phyloP scores from a whole-genome alignment of 1,140 invertebrate genomes.

The Colletes gigas region DNA sequence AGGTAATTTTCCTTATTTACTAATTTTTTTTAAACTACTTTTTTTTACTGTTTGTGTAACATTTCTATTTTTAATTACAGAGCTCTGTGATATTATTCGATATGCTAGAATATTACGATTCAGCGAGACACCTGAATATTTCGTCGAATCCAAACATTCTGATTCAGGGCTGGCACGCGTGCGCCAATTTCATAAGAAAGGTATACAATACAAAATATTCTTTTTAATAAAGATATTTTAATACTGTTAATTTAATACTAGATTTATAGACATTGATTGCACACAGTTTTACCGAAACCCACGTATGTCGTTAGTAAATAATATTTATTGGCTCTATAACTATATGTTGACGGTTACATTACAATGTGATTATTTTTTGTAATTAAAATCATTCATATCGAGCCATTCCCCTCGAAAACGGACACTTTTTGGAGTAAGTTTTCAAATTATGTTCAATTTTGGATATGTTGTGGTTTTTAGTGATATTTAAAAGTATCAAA shows the following conservation, averaged over 20 bases:
- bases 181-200: slow-evolving; percentile 90
- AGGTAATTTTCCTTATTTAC: slow-evolving; percentile 79
- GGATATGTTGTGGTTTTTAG: no score
- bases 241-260: not conserved
- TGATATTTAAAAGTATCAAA: no score
- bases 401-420: no score
- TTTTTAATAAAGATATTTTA: not conserved
- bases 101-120: slow-evolving; percentile 96
- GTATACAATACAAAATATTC: slow-evolving; percentile 74
- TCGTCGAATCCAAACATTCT: slow-evolving; percentile 88
- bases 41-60: slow-evolving; percentile 17
- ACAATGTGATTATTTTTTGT: no score
- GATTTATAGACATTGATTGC: no score
- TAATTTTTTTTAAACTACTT: slow-evolving; percentile 8
- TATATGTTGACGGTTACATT: no score
- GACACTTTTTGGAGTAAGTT: no score
- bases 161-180: slow-evolving; percentile 90
- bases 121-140: slow-evolving; percentile 88
- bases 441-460: no score
- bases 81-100: slow-evolving; percentile 89
- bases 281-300: no score
- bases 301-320: no score
- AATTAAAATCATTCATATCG: no score
- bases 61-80: slow-evolving; percentile 66
- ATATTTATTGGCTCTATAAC: no score